Evolutionary conservation across 2,888 invertebrate genomes (phyloP).

Genomic region (Agrotis clavis): DNA sequence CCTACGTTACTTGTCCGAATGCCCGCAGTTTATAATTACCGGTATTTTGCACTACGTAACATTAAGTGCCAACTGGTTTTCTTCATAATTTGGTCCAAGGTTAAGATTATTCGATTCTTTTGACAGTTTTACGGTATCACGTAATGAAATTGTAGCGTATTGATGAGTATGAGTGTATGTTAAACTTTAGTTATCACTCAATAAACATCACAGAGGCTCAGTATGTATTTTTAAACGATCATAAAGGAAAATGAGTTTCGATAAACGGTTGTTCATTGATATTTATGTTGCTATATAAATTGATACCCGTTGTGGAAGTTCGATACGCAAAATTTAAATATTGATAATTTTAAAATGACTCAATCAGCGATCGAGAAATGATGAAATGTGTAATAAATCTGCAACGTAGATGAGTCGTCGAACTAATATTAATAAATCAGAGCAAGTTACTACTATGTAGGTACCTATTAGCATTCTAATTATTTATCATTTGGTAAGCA

Average conservation of each 20-base stretch:
- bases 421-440: conserved; percentile 11
- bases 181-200: conserved; percentile 33
- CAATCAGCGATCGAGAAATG: conserved; percentile 24
- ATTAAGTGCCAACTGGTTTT: conserved; percentile 56
- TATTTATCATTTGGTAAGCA: conserved; percentile 7
- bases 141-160: conserved; percentile 36
- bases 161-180: conserved; percentile 4
- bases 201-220: conserved; percentile 20
- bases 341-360: conserved; percentile 23
- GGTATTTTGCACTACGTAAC: conserved; percentile 40
- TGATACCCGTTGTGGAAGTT: background rate
- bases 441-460: background rate
- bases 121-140: conserved; percentile 56
- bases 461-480: conserved; percentile 7
- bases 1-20: conserved; percentile 17
- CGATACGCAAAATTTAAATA: conserved; percentile 1
- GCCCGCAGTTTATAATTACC: conserved; percentile 32
- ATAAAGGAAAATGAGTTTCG: conserved; percentile 42
- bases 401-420: conserved; percentile 4
- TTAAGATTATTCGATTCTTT: conserved; percentile 45
- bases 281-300: conserved; percentile 8
- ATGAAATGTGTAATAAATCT: conserved; percentile 25
- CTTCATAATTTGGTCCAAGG: conserved; percentile 60
- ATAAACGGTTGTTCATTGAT: conserved; percentile 24
- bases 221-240: conserved; percentile 26